Evolutionary conservation across 2,797 vertebrate genomes (phyloP).

Genomic region (Alectoris magna): DNA sequence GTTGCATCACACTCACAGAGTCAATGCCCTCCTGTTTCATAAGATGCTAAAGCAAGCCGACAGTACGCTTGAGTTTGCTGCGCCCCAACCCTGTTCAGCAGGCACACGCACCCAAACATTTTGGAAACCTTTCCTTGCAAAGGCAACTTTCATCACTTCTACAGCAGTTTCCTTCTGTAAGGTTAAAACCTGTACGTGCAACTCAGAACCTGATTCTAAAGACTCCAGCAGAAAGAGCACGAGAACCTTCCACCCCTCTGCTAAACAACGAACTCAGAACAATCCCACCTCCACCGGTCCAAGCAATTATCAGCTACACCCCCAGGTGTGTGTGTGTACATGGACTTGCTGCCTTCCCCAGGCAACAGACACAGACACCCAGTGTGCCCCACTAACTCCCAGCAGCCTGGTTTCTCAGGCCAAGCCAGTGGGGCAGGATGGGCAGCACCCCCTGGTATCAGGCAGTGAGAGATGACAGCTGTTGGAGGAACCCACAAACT

Average conservation of each 20-base stretch:
- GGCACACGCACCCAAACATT: accelerated
- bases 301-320: neutral
- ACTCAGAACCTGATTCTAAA: neutral
- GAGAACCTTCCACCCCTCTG: neutral
- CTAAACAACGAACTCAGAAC: neutral
- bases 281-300: neutral
- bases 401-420: neutral
- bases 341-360: neutral
- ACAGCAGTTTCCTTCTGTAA: neutral
- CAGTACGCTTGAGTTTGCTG: accelerated
- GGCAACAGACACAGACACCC: neutral
- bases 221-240: accelerated
- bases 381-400: neutral
- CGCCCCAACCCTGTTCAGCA: neutral
- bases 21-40: neutral
- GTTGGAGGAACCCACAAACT: slow-evolving; percentile 2
- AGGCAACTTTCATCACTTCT: neutral
- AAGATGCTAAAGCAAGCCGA: neutral
- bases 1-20: neutral
- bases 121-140: neutral
- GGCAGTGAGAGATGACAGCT: neutral
- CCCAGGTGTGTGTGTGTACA: neutral
- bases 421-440: neutral
- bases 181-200: neutral
- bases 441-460: neutral